phyloP scores from a whole-genome alignment of 2,888 invertebrate genomes.

The Drosophila pseudotakahashii region DNA sequence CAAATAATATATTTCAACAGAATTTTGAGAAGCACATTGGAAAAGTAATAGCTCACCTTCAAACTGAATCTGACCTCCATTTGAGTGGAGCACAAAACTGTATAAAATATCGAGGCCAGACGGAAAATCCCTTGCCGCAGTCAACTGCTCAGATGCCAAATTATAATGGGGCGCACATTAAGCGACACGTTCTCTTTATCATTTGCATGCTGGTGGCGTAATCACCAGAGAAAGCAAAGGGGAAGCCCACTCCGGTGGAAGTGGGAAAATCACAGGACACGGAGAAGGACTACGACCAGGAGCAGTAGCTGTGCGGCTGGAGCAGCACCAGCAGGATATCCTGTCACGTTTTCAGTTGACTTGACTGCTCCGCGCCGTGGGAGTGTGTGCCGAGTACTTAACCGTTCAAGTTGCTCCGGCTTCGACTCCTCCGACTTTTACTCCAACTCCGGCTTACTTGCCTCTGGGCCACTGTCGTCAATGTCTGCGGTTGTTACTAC shows the following conservation, averaged over 20 bases:
- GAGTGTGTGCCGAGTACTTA: constrained; percentile 65
- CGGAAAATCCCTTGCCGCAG: constrained; percentile 3
- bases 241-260: constrained; percentile 7
- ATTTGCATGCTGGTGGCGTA: constrained; percentile 59
- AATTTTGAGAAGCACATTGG: too few species aligned
- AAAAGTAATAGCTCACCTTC: not conserved
- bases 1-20: too few species aligned
- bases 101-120: constrained; percentile 52
- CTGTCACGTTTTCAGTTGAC: constrained; percentile 79
- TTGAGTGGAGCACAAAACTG: constrained; percentile 24
- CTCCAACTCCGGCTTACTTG: constrained; percentile 43
- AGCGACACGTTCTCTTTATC: constrained; percentile 63
- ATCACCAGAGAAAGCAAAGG: constrained; percentile 24
- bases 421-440: constrained; percentile 22
- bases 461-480: constrained; percentile 72
- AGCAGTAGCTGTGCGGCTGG: constrained; percentile 26
- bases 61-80: constrained; percentile 21
- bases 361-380: constrained; percentile 62
- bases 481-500: constrained; percentile 60
- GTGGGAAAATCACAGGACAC: constrained; percentile 30
- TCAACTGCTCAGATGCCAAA: constrained; percentile 68
- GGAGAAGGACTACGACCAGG: constrained; percentile 16
- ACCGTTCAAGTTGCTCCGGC: constrained; percentile 74
- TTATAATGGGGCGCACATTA: constrained; percentile 72
- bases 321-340: constrained; percentile 66